Conservation (phyloP, 2,888 invertebrate genomes). For the Synanthedon andrenaeformis region DNA sequence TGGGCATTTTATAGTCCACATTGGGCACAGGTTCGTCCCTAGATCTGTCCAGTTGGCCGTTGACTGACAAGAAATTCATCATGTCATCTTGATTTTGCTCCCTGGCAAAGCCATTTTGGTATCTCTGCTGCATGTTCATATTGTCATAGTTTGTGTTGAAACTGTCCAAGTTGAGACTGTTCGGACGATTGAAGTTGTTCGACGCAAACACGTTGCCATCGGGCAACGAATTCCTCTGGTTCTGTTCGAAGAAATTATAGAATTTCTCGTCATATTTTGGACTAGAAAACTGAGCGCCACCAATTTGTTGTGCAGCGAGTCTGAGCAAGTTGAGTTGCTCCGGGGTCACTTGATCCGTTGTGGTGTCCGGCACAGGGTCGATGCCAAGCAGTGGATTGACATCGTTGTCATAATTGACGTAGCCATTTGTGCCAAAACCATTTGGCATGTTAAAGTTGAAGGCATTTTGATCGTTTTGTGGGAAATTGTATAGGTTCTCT, state of each 20-base stretch:
- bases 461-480: slow-evolving; percentile 42
- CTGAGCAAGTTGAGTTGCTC: slow-evolving; percentile 59
- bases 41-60: slow-evolving; percentile 34
- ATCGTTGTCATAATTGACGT: slow-evolving; percentile 50
- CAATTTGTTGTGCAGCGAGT: slow-evolving; percentile 63
- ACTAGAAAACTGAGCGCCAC: slow-evolving; percentile 55
- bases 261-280: slow-evolving; percentile 50
- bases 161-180: slow-evolving; percentile 52
- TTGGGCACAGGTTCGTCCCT: slow-evolving; percentile 37
- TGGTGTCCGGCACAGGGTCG: slow-evolving; percentile 36
- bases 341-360: slow-evolving; percentile 40
- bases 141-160: slow-evolving; percentile 39
- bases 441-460: slow-evolving; percentile 46
- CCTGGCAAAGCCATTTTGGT: slow-evolving; percentile 29
- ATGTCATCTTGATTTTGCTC: slow-evolving; percentile 50
- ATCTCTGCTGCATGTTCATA: slow-evolving; percentile 32
- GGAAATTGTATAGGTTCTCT: slow-evolving; percentile 41
- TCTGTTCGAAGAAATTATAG: slow-evolving; percentile 58
- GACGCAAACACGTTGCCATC: slow-evolving; percentile 43
- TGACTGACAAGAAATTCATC: slow-evolving; percentile 46
- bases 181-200: slow-evolving; percentile 44
- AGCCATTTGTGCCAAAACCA: slow-evolving; percentile 42
- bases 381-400: slow-evolving; percentile 36
- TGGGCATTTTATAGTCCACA: slow-evolving; percentile 44
- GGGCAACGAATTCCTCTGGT: slow-evolving; percentile 58